These are phyloP conservation scores for Zaprionus davidi DNA, from an alignment of 1,140 invertebrate species.

Conservation along the genomic window DNA sequence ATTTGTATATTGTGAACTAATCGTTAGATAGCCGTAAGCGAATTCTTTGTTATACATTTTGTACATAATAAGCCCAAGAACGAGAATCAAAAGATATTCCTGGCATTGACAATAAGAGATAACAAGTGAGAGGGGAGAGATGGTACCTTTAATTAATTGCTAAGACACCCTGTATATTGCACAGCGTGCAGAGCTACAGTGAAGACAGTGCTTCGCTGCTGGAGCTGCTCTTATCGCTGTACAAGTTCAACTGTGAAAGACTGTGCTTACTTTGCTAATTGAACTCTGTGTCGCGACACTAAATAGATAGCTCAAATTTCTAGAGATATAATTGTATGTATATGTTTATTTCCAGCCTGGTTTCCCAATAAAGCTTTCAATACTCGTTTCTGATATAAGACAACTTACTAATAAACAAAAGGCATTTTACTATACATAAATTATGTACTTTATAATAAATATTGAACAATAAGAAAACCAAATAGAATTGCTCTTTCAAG, in stretches of 20 bases:
- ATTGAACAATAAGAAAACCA: not conserved
- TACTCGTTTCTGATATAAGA: not conserved
- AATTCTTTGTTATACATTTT: not conserved
- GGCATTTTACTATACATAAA: not conserved
- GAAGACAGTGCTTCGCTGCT: not conserved
- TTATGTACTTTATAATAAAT: not conserved
- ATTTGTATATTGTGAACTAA: conserved; percentile 2
- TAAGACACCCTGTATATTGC: conserved; percentile 32
- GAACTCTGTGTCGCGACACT: conserved; percentile 38
- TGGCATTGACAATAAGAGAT: conserved; percentile 54
- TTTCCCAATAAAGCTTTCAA: not conserved
- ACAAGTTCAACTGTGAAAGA: conserved; percentile 57
- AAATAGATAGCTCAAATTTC: conserved; percentile 7
- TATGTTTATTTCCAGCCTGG: not conserved
- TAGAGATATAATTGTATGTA: not conserved
- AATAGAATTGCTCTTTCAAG: not conserved
- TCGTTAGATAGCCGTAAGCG: conserved; percentile 10
- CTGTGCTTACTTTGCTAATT: conserved; percentile 55
- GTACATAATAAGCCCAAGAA: not conserved
- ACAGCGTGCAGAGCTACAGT: not conserved
- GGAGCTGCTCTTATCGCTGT: conserved; percentile 55
- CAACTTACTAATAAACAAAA: not conserved
- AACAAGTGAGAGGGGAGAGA: not conserved
- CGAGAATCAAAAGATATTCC: conserved; percentile 22
- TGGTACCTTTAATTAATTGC: conserved; percentile 38